Evolutionary conservation across 2,797 vertebrate species (phyloP).

Genomic region (Xyrichtys novacula): DNA sequence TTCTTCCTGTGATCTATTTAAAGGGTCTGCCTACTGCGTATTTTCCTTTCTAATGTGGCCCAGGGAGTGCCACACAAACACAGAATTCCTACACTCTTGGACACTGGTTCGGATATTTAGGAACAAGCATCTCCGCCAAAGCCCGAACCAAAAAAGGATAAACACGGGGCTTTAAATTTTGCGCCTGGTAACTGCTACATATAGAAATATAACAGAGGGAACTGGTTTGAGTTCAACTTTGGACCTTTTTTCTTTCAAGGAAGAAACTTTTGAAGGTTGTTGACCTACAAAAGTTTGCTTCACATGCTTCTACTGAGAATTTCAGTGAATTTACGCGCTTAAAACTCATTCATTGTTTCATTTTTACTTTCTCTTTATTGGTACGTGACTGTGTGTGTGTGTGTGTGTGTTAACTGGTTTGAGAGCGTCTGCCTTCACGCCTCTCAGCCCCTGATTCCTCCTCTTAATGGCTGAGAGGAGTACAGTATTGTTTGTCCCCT

Average conservation of each 20-base stretch:
- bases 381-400: neutral
- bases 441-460: conserved; percentile 45
- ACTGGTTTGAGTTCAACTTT: neutral
- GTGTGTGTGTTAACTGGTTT: conserved; percentile 14
- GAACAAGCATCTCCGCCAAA: conserved; percentile 55
- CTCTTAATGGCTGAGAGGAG: conserved; percentile 65
- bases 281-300: too few species aligned
- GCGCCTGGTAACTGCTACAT: conserved; percentile 19
- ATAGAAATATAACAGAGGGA: conserved; percentile 8
- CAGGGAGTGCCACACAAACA: conserved; percentile 71
- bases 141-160: conserved; percentile 35
- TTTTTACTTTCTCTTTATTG: conserved; percentile 35
- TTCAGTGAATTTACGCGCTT: too few species aligned
- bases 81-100: conserved; percentile 59
- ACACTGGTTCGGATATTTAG: conserved; percentile 47
- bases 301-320: neutral
- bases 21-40: conserved; percentile 36
- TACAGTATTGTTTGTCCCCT: conserved; percentile 81
- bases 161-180: conserved; percentile 42
- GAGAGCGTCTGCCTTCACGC: conserved; percentile 49
- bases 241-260: too few species aligned
- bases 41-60: conserved; percentile 67
- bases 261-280: too few species aligned
- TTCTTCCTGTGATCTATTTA: conserved; percentile 69
- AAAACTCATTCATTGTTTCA: too few species aligned